A percentile compares a stretch with the other conserved stretches of the same genome.
Evolutionary conservation across 2,888 invertebrate species (phyloP).

Genomic region (Ommatoiulus sabulosus): DNA sequence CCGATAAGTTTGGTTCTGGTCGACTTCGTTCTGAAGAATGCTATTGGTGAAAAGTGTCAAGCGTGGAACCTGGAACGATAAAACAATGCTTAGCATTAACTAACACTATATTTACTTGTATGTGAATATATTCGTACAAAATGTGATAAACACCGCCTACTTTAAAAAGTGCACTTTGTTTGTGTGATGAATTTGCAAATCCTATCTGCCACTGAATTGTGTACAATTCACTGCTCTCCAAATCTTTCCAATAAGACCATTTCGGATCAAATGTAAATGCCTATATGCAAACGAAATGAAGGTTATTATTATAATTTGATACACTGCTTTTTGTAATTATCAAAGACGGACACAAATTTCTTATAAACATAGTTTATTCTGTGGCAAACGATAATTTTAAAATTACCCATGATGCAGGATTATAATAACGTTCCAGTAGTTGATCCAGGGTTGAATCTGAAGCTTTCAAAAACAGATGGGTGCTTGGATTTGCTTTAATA

Average conservation of each 20-base stretch:
- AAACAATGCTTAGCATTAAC: not conserved
- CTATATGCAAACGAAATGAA: not conserved
- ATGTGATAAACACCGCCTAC: not conserved
- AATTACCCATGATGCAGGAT: slow-evolving; percentile 40
- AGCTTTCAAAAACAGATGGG: slow-evolving; percentile 2
- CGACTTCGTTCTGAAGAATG: slow-evolving; percentile 26
- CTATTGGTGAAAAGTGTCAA: not conserved
- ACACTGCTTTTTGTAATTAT: too few relatives aligned
- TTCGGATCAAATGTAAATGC: slow-evolving; percentile 16
- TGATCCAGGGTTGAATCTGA: slow-evolving; percentile 7
- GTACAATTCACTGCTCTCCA: not conserved
- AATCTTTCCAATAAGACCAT: slow-evolving; percentile 20
- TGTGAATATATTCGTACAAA: not conserved
- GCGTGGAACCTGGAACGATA: not conserved
- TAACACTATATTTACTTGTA: too few relatives aligned
- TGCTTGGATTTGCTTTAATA: not conserved
- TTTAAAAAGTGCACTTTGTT: slow-evolving; percentile 42
- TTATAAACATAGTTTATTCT: too few relatives aligned
- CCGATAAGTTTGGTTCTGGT: slow-evolving; percentile 7
- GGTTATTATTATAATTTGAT: not conserved
- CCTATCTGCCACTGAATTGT: slow-evolving; percentile 37
- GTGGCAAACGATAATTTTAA: not conserved
- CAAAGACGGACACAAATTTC: too few relatives aligned
- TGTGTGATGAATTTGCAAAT: slow-evolving; percentile 44
- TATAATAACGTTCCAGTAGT: not conserved